Evolutionary conservation across 2,888 invertebrate genomes (phyloP).

Genomic region (Criorhina ranunculi): DNA sequence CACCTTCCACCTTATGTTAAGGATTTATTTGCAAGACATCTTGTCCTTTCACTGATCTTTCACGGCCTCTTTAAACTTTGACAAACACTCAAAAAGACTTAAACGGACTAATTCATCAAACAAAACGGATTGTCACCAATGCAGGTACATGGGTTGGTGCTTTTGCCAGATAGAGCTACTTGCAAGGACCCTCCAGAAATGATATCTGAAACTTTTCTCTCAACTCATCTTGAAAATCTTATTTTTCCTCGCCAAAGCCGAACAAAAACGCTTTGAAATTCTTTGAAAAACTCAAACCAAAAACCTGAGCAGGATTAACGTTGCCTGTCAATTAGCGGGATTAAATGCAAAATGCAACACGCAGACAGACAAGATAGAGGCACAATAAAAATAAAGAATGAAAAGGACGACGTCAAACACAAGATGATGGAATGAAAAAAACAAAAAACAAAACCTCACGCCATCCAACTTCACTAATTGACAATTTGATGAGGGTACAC

Average conservation of each 20-base stretch:
- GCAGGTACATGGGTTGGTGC: background rate
- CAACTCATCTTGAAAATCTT: background rate
- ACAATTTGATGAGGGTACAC: slow-evolving; percentile 79
- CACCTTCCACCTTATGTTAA: too few species aligned
- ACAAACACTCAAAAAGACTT: background rate
- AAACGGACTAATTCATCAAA: background rate
- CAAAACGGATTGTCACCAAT: background rate
- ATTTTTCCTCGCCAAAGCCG: background rate
- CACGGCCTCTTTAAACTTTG: background rate
- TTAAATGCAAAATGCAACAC: slow-evolving; percentile 80
- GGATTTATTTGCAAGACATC: too few species aligned
- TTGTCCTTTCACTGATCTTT: too few species aligned
- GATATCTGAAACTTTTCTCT: background rate
- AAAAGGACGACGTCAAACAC: slow-evolving; percentile 47
- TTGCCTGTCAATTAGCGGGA: slow-evolving; percentile 84
- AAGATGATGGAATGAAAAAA: slow-evolving; percentile 13
- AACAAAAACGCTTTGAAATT: slow-evolving; percentile 3
- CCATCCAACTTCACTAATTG: slow-evolving; percentile 80
- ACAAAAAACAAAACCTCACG: slow-evolving; percentile 59
- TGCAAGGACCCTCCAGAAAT: background rate
- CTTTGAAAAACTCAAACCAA: slow-evolving; percentile 9
- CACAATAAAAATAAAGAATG: slow-evolving; percentile 17
- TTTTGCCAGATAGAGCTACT: background rate
- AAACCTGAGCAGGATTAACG: slow-evolving; percentile 45
- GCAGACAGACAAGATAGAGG: slow-evolving; percentile 51